Evolutionary conservation across 2,797 vertebrate genomes (phyloP).

Genomic region (Epinephelus coioides): DNA sequence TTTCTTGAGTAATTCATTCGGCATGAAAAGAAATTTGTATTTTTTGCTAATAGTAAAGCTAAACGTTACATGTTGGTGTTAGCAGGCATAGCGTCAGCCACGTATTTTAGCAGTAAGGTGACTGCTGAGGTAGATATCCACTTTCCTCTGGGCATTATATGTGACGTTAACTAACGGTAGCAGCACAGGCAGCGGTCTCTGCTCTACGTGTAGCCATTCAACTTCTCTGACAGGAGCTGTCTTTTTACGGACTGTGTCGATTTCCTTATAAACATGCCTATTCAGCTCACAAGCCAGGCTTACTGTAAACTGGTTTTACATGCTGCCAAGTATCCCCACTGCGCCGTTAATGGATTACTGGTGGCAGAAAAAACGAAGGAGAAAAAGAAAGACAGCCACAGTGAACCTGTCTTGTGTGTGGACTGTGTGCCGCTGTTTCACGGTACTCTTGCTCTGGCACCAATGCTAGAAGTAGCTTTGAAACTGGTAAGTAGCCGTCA

Average conservation of each 20-base stretch:
- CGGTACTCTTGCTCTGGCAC: constrained; percentile 93
- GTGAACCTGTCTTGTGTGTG: constrained; percentile 88
- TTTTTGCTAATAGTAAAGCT: neutral
- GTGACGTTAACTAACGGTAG: constrained; percentile 65
- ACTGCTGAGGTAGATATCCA: constrained; percentile 40
- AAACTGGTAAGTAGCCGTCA: constrained; percentile 89
- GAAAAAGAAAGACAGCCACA: constrained; percentile 84
- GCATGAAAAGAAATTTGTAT: neutral
- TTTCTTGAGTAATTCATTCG: neutral
- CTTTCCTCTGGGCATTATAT: constrained; percentile 62
- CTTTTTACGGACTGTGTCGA: too few species aligned
- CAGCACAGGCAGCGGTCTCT: constrained; percentile 17
- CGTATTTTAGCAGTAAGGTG: constrained; percentile 13
- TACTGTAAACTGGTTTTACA: constrained; percentile 98
- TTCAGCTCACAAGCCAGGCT: constrained; percentile 94
- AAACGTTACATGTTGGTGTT: constrained; percentile 14
- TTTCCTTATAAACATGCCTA: constrained; percentile 80
- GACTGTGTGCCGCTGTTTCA: constrained; percentile 98
- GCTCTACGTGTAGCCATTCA: constrained; percentile 33
- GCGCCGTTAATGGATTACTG: constrained; percentile 93
- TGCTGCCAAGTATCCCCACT: constrained; percentile 94
- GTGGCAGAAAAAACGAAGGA: constrained; percentile 92
- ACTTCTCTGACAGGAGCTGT: constrained; percentile 2
- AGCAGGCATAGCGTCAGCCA: neutral
- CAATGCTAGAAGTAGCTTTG: constrained; percentile 97